Evolutionary conservation across 2,113 vertebrate genomes (phyloP).

Genomic region (Apteryx owenii): DNA sequence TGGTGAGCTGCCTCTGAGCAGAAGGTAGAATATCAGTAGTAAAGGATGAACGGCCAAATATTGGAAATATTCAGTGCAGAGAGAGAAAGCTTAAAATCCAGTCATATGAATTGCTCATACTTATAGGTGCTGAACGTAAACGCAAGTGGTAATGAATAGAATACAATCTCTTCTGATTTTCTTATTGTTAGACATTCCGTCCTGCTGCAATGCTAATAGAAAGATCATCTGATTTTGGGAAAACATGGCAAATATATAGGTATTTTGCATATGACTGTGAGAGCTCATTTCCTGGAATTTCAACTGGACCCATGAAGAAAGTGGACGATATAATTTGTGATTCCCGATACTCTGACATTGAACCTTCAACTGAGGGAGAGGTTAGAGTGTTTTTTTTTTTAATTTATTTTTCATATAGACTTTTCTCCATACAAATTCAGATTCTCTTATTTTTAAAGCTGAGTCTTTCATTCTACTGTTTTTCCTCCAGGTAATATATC

Average conservation of each 20-base stretch:
- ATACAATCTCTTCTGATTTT: not conserved
- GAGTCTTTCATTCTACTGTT: not conserved
- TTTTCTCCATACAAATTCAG: not conserved
- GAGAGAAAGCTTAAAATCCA: not conserved
- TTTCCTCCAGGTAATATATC: constrained; percentile 89
- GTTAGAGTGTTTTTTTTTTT: constrained; percentile 63
- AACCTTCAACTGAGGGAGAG: constrained; percentile 97
- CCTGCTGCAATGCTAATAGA: constrained; percentile 96
- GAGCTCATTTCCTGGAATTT: constrained; percentile 86
- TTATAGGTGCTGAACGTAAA: not conserved
- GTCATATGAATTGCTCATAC: not conserved
- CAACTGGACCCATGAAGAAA: constrained; percentile 91
- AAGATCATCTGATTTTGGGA: constrained; percentile 93
- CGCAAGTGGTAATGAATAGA: not conserved
- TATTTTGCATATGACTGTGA: constrained; percentile 98
- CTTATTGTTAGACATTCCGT: constrained; percentile 87
- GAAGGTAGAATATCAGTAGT: not conserved
- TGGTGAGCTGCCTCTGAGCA: not conserved
- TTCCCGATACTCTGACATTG: constrained; percentile 96
- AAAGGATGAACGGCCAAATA: not conserved
- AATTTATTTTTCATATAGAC: not conserved
- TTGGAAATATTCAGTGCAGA: not conserved
- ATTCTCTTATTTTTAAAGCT: not conserved
- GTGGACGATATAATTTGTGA: constrained; percentile 97
- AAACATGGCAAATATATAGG: constrained; percentile 92